Base-by-base conservation (phyloP, 2,113 vertebrate genomes). In the Elachura formosa region DNA sequence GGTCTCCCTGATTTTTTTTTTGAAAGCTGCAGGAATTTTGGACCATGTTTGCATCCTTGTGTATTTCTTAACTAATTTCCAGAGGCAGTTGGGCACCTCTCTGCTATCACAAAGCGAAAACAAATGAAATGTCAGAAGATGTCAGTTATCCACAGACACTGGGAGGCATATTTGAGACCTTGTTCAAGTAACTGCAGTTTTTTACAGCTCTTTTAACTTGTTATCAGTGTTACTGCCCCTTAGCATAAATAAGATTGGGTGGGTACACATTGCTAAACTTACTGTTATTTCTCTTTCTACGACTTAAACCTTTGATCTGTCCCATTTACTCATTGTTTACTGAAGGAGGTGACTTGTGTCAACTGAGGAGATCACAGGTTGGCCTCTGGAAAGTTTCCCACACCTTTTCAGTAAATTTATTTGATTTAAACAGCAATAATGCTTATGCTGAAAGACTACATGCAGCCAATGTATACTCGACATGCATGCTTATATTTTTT, bases 381-480 rank as follows among this genome's bases (percentile, higher is more conserved):
- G 78, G n/a, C 31, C 14, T 2, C 72, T 66, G 66, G 46, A 56
- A 12, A 75, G 26, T 34, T 85, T 43, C 26, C 7, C 51, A 28
- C 31, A 21, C 9, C 14, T 72, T 78, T 85, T 76, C 3, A 7
- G 54, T n/a, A 54, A 28, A 59, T 63, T 49, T 80, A n/a, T 16
- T 88, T 48, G 5, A 62, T 87, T 88, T 93, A 71, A 80, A 34
- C 10, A 51, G 48, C 28, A 45, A 10, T 74, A 45, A 28, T 46
- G 14, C 7, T 12, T 41, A 1, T 46, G 58, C 25, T 34, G 8
- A 62, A 80, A 58, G 41, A 29, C 28, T 55, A 10, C 6, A 9
- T 58, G 24, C 22, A 72, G 14, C 9, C 56, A 48, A 0, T 33
- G 10, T 69, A 19, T 31, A 10, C 10, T 81, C 0, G 0, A 55